A percentile compares a stretch with the other conserved stretches of the same genome.
Evolutionary conservation across 1,140 invertebrate species (phyloP).

Genomic region (Hermetia illucens): DNA sequence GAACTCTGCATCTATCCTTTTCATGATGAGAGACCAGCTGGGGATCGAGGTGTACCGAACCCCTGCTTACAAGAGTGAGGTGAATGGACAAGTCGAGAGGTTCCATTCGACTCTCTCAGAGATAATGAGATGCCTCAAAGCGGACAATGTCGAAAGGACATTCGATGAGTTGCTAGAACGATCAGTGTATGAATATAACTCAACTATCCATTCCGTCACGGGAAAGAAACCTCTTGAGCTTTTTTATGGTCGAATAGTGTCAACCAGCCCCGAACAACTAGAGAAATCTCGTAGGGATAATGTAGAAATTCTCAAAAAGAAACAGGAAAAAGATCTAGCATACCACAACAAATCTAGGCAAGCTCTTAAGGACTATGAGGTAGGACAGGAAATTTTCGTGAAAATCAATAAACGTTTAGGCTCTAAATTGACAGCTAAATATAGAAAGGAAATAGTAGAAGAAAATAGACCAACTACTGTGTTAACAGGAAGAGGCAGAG

Average conservation of each 20-base stretch:
- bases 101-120: background rate
- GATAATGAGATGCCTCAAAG: background rate
- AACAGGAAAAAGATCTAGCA: too few relatives aligned
- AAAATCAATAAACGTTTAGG: too few relatives aligned
- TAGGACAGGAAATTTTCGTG: too few relatives aligned
- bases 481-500: too few relatives aligned
- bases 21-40: background rate
- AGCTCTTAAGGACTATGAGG: too few relatives aligned
- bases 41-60: slow-evolving; percentile 1
- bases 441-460: too few relatives aligned
- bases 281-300: too few relatives aligned
- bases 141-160: background rate
- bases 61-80: background rate
- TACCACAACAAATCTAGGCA: too few relatives aligned
- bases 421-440: too few relatives aligned
- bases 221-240: background rate
- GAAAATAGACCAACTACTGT: too few relatives aligned
- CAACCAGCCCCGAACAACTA: background rate
- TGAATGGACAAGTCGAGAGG: slow-evolving; percentile 2
- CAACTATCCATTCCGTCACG: background rate
- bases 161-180: background rate
- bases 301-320: too few relatives aligned
- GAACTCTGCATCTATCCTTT: background rate
- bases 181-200: slow-evolving; percentile 1
- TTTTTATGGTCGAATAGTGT: background rate